A percentile compares a stretch with the other conserved stretches of the same genome.
Conservation (phyloP, 1,140 invertebrate genomes). For the Eriosoma lanigerum region DNA sequence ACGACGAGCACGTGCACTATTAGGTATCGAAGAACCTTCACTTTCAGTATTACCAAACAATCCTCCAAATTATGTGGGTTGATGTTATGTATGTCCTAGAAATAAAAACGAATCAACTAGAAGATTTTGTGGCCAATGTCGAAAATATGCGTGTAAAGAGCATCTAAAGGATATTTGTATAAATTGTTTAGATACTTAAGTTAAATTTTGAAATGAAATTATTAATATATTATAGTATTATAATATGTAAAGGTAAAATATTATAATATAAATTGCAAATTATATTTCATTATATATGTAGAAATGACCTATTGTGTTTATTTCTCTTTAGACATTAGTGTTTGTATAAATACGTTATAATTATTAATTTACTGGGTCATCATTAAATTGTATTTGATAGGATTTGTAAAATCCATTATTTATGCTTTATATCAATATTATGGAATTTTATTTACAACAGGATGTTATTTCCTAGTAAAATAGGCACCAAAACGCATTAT, state of each 20-base stretch:
- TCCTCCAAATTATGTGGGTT: slow-evolving; percentile 10
- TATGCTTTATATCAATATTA: not conserved
- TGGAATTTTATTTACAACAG: not conserved
- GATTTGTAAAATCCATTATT: too few relatives aligned
- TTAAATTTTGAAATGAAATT: too few relatives aligned
- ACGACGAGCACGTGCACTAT: not conserved
- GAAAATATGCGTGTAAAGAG: slow-evolving; percentile 24
- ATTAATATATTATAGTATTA: too few relatives aligned
- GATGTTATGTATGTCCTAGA: slow-evolving; percentile 5
- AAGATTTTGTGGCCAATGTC: slow-evolving; percentile 11
- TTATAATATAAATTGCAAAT: too few relatives aligned
- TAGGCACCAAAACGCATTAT: slow-evolving; percentile 2
- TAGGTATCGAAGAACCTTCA: slow-evolving; percentile 15
- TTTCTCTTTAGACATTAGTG: too few relatives aligned
- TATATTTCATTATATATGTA: too few relatives aligned
- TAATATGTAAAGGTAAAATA: too few relatives aligned
- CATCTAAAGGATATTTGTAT: slow-evolving; percentile 8
- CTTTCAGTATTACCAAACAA: not conserved
- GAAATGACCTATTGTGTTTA: too few relatives aligned
- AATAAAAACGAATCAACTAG: slow-evolving; percentile 16
- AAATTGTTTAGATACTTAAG: not conserved
- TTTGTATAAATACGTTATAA: slow-evolving; percentile 12
- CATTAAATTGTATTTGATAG: too few relatives aligned
- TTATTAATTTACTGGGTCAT: not conserved
- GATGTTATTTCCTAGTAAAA: not conserved